These are phyloP conservation scores for Scaptomyza montana DNA, from an alignment of 1,140 invertebrate species.

Conservation along the genomic window DNA sequence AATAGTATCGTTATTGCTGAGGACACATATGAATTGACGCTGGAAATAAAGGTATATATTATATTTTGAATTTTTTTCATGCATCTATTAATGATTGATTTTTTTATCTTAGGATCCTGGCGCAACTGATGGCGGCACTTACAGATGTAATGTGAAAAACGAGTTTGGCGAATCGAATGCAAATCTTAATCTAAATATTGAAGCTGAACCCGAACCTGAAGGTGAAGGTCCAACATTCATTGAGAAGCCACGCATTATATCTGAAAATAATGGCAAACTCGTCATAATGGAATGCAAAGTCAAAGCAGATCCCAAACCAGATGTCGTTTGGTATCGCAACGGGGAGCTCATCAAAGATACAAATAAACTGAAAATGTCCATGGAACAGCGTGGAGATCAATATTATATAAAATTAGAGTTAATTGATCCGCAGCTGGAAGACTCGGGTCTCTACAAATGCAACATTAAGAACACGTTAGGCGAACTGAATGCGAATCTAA, in stretches of 20 bases:
- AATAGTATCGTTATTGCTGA: slow-evolving; percentile 90
- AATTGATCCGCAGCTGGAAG: slow-evolving; percentile 95
- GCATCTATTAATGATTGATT: neutral
- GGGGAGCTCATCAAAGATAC: slow-evolving; percentile 91
- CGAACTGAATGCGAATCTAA: slow-evolving; percentile 97
- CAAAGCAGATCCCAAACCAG: slow-evolving; percentile 96
- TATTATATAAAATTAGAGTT: slow-evolving; percentile 95
- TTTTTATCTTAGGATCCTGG: slow-evolving; percentile 90
- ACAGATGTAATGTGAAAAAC: slow-evolving; percentile 98
- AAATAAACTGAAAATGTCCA: slow-evolving; percentile 90
- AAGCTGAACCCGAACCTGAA: slow-evolving; percentile 95
- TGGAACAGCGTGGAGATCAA: slow-evolving; percentile 91
- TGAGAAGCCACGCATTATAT: slow-evolving; percentile 94
- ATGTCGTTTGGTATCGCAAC: slow-evolving; percentile 96
- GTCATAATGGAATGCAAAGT: slow-evolving; percentile 99
- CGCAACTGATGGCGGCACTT: slow-evolving; percentile 97
- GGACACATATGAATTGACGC: slow-evolving; percentile 94
- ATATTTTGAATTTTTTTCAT: neutral
- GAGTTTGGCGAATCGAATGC: slow-evolving; percentile 99
- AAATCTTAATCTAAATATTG: slow-evolving; percentile 98
- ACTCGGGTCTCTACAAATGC: slow-evolving; percentile 99
- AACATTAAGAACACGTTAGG: slow-evolving; percentile 98
- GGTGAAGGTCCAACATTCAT: slow-evolving; percentile 98
- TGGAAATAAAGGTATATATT: slow-evolving; percentile 92
- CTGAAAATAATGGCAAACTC: slow-evolving; percentile 96